These are phyloP conservation scores for Parazoanthus atlanticus DNA, from an alignment of 92 coral and sea anemone species.

Conservation along the genomic window DNA sequence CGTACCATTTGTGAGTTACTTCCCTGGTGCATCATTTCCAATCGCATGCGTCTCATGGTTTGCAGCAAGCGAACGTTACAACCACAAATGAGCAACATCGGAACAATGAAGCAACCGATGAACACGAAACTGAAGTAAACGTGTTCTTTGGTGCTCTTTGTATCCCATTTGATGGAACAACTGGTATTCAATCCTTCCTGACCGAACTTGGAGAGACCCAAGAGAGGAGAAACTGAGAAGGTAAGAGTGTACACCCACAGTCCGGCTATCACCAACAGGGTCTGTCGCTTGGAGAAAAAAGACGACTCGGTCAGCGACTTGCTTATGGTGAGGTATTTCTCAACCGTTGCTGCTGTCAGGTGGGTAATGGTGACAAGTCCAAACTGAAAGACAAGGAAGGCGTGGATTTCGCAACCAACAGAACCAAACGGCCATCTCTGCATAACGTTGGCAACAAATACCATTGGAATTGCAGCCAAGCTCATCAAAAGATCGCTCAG, in stretches of 20 bases:
- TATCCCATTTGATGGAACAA: constrained; percentile 68
- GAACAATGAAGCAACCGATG: constrained; percentile 59
- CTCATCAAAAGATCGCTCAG: constrained; percentile 57
- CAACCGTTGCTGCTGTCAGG: constrained; percentile 61
- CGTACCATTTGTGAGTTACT: background rate
- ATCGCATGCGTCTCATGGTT: constrained; percentile 44
- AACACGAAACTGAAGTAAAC: constrained; percentile 62
- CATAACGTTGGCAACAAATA: constrained; percentile 49
- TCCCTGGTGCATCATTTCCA: constrained; percentile 36
- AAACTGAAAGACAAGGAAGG: constrained; percentile 66
- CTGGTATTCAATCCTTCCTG: constrained; percentile 62
- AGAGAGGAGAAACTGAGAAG: constrained; percentile 59
- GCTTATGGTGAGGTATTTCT: constrained; percentile 68
- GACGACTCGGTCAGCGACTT: constrained; percentile 49
- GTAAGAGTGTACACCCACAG: constrained; percentile 60
- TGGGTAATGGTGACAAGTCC: constrained; percentile 69
- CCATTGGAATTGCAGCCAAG: constrained; percentile 60
- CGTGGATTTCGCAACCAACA: constrained; percentile 66
- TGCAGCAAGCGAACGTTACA: constrained; percentile 9
- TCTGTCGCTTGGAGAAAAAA: constrained; percentile 44
- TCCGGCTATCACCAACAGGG: constrained; percentile 41
- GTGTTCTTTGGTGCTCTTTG: constrained; percentile 46
- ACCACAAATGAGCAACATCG: background rate
- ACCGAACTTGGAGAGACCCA: constrained; percentile 70
- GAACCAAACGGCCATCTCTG: constrained; percentile 57